phyloP scores from a whole-genome alignment of 2,888 invertebrate species.

The Caenorhabditis plicata region DNA sequence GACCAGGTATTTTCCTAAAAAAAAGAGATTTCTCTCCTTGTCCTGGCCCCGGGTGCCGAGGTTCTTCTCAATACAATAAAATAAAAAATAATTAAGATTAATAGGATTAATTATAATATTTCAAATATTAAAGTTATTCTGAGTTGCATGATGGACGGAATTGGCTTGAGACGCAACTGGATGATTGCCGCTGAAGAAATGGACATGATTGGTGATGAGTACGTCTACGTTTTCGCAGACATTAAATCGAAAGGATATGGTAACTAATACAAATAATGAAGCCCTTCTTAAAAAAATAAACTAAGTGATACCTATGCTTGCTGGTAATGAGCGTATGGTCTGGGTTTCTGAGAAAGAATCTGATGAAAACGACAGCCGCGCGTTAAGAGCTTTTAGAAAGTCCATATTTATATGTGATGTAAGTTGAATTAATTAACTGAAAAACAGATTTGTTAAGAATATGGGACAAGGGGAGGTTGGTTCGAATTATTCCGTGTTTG shows the following conservation, averaged over 20 bases:
- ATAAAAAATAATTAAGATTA: too few relatives aligned
- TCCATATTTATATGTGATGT: slow-evolving; percentile 29
- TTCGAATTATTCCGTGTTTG: slow-evolving; percentile 32
- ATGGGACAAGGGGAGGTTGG: slow-evolving; percentile 23
- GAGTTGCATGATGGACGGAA: slow-evolving; percentile 22
- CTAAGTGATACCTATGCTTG: slow-evolving; percentile 12
- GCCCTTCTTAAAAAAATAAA: too few relatives aligned
- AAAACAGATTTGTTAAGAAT: slow-evolving; percentile 9
- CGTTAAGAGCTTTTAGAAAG: slow-evolving; percentile 21
- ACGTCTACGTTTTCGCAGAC: slow-evolving; percentile 50
- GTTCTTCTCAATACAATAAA: too few relatives aligned
- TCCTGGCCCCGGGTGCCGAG: too few relatives aligned
- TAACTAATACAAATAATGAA: too few relatives aligned
- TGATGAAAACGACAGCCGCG: slow-evolving; percentile 21
- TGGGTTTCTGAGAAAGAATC: slow-evolving; percentile 13
- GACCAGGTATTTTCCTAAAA: too few relatives aligned
- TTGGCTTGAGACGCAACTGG: slow-evolving; percentile 18
- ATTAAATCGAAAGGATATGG: slow-evolving; percentile 36
- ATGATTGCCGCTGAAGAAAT: slow-evolving; percentile 40
- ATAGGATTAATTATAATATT: too few relatives aligned
- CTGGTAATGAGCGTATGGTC: slow-evolving; percentile 5
- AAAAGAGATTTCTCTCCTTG: too few relatives aligned
- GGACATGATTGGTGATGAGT: slow-evolving; percentile 48
- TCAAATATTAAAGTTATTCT: slow-evolving; percentile 26
- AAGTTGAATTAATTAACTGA: slow-evolving; percentile 1